phyloP scores from a whole-genome alignment of 2,888 invertebrate genomes.

The Aphrophora alni region DNA sequence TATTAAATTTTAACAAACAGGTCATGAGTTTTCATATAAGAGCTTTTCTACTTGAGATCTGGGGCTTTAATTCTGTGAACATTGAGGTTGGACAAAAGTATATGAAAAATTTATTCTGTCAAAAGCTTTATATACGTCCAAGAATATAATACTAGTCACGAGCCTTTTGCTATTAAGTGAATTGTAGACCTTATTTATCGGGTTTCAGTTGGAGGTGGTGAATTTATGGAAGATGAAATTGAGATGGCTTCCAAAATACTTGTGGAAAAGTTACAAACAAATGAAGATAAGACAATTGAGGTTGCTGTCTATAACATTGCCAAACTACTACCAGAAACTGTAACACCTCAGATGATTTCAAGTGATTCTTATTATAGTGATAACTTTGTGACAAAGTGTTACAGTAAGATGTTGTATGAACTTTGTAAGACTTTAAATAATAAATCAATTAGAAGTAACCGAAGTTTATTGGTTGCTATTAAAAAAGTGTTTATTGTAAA shows the following conservation, averaged over 20 bases:
- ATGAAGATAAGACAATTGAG: neutral
- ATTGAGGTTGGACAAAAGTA: too few relatives aligned
- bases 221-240: neutral
- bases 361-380: conserved; percentile 59
- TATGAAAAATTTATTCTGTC: too few relatives aligned
- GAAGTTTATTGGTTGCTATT: conserved; percentile 58
- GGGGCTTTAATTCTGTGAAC: too few relatives aligned
- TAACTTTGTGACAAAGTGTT: conserved; percentile 33
- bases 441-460: conserved; percentile 46
- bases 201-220: neutral
- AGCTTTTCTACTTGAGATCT: too few relatives aligned
- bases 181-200: too few relatives aligned
- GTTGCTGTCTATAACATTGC: neutral
- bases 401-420: conserved; percentile 35
- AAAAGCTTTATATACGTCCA: too few relatives aligned
- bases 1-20: too few relatives aligned
- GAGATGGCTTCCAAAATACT: neutral
- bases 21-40: too few relatives aligned
- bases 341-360: conserved; percentile 71
- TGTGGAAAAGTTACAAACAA: neutral
- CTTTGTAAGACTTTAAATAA: conserved; percentile 10
- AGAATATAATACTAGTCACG: too few relatives aligned
- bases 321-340: conserved; percentile 61
- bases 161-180: too few relatives aligned
- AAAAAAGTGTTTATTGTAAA: conserved; percentile 63